Conservation (phyloP, 2,797 vertebrate genomes). For the Sorex maritimensis region DNA sequence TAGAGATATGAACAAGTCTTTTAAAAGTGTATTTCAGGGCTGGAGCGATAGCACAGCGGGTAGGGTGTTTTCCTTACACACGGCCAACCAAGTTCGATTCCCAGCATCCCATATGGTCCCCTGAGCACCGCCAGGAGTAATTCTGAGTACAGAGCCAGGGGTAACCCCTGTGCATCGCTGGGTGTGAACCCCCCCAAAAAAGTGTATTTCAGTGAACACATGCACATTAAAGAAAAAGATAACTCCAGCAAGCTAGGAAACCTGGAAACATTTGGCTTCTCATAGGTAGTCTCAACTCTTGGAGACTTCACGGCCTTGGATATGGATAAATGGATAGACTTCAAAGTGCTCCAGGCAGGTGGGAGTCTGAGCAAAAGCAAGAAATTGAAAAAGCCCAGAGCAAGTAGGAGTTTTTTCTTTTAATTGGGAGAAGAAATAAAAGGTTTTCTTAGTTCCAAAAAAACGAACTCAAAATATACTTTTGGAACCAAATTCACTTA, state of each 20-base stretch:
- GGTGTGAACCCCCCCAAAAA: too few relatives aligned
- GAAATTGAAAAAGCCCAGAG: conserved; percentile 55
- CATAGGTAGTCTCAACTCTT: background rate
- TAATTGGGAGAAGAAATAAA: conserved; percentile 43
- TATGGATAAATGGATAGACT: background rate
- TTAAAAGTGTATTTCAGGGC: too few relatives aligned
- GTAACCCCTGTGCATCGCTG: too few relatives aligned
- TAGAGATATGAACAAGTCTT: too few relatives aligned
- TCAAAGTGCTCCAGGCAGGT: background rate
- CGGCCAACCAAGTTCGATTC: too few relatives aligned
- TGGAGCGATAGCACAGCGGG: too few relatives aligned
- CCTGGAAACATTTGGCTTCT: background rate
- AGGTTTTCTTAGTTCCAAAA: conserved; percentile 45
- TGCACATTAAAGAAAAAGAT: background rate
- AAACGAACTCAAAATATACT: conserved; percentile 53
- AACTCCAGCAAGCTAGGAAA: background rate
- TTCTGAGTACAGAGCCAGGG: too few relatives aligned
- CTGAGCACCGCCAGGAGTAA: too few relatives aligned
- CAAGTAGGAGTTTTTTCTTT: background rate
- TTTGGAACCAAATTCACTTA: conserved; percentile 62
- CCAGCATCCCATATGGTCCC: too few relatives aligned
- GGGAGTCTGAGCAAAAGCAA: background rate
- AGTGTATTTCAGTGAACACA: too few relatives aligned
- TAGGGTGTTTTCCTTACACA: too few relatives aligned
- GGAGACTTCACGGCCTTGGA: background rate